These are phyloP conservation scores for Cylindroiulus punctatus DNA, from an alignment of 2,888 invertebrate genomes.

Conservation along the genomic window DNA sequence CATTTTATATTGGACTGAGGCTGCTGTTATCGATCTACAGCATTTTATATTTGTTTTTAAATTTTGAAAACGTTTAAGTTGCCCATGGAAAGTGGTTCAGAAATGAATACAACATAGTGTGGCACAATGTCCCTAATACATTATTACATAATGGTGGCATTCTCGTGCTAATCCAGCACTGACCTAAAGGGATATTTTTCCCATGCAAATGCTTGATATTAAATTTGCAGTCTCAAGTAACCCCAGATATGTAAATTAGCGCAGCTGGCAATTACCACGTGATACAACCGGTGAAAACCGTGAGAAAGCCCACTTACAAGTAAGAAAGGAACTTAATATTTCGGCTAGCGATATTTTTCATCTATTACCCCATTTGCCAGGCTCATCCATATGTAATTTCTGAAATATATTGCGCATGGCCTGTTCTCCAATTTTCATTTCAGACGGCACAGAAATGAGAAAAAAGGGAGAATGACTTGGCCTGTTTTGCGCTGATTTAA, in stretches of 20 bases:
- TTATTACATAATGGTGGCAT: no score
- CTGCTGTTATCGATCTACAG: no score
- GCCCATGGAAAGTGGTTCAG: no score
- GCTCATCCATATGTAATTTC: constrained; percentile 47
- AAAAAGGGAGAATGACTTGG: not conserved
- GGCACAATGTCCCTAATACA: no score
- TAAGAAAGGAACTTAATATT: not conserved
- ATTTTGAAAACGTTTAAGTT: no score
- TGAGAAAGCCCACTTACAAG: not conserved
- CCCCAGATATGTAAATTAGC: not conserved
- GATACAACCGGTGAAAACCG: not conserved
- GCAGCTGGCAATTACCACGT: not conserved
- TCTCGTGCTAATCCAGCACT: not conserved
- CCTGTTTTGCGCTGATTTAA: not conserved
- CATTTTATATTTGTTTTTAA: no score
- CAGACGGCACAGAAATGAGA: not conserved
- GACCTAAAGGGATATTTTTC: not conserved
- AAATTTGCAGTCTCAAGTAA: not conserved
- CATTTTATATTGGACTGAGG: no score
- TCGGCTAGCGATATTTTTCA: not conserved
- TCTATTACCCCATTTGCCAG: constrained; percentile 8
- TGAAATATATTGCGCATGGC: not conserved
- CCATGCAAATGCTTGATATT: not conserved
- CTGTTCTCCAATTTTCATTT: constrained; percentile 5
- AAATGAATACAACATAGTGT: no score